Evolutionary conservation across 2,888 invertebrate species (phyloP).

Genomic region (Hecatera dysodea): DNA sequence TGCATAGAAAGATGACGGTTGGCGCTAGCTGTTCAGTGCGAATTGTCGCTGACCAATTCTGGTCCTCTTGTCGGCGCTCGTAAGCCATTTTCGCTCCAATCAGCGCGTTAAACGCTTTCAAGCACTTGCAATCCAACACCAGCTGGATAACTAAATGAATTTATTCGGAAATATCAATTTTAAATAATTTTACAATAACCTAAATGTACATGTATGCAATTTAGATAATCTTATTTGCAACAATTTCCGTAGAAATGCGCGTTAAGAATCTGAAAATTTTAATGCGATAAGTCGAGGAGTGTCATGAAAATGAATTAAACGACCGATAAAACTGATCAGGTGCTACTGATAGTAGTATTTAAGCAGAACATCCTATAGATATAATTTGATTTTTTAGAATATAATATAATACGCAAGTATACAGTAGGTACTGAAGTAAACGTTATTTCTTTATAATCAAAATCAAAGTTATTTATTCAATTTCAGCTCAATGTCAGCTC

Average conservation of each 20-base stretch:
- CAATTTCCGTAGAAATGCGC: constrained; percentile 19
- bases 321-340: constrained; percentile 43
- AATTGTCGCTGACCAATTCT: background rate
- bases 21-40: background rate
- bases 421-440: too few relatives aligned
- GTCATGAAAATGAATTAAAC: constrained; percentile 19
- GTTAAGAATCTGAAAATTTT: constrained; percentile 26
- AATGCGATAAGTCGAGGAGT: constrained; percentile 26
- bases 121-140: too few relatives aligned
- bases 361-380: constrained; percentile 27
- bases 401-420: background rate
- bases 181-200: background rate
- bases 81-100: background rate
- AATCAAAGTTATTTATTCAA: too few relatives aligned
- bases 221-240: background rate
- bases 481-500: too few relatives aligned
- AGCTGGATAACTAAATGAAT: background rate
- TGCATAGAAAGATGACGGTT: background rate
- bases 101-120: background rate
- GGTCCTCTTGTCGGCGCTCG: background rate
- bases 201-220: background rate
- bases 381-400: constrained; percentile 23
- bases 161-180: background rate
- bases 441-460: too few relatives aligned
- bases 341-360: constrained; percentile 39